Percentiles rank a stretch among this genome's conserved stretches.
These are phyloP conservation scores for Myzus persicae DNA, from an alignment of 1,140 invertebrate genomes.

Conservation along the genomic window DNA sequence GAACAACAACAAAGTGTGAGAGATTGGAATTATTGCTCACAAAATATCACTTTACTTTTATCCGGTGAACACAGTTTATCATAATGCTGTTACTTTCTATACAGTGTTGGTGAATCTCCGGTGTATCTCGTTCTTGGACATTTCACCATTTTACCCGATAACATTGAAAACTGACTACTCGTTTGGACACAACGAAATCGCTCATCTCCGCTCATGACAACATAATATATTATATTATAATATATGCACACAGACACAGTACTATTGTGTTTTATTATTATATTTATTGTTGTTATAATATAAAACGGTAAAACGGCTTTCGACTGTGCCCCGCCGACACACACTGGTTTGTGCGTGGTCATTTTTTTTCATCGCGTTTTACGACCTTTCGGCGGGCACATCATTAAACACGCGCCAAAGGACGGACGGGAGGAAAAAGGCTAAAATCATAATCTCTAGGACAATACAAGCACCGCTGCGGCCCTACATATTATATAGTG, in stretches of 20 bases:
- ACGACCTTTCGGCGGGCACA: neutral
- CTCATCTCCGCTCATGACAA: neutral
- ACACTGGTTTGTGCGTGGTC: neutral
- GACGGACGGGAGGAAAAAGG: neutral
- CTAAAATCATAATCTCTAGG: neutral
- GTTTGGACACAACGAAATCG: neutral
- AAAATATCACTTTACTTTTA: neutral
- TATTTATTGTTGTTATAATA: constrained; percentile 1
- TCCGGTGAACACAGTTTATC: neutral
- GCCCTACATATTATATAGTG: neutral
- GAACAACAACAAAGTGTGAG: neutral
- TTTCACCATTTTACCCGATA: neutral
- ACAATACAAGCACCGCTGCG: neutral
- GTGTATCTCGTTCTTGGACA: neutral
- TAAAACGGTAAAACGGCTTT: constrained; percentile 3
- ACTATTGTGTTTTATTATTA: neutral
- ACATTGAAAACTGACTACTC: neutral
- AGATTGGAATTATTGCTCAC: neutral
- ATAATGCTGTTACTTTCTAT: neutral
- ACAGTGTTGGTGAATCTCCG: neutral
- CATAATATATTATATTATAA: too few species aligned
- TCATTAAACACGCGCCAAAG: neutral
- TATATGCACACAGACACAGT: neutral
- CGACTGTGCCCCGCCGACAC: neutral
- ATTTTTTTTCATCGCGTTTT: neutral